phyloP scores from a whole-genome alignment of 2,888 invertebrate genomes.

The Athetis lepigone region DNA sequence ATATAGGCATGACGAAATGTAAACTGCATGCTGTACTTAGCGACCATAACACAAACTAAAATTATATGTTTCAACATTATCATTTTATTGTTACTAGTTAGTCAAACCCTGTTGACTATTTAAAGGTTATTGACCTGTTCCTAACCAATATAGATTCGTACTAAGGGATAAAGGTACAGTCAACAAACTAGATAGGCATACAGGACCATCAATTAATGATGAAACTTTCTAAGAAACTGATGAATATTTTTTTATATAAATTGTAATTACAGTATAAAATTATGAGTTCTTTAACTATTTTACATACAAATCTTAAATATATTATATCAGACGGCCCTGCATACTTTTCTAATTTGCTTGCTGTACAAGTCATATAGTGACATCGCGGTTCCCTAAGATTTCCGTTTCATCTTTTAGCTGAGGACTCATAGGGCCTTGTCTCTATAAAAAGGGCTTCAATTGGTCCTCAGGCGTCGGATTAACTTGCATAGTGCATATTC shows the following conservation, averaged over 20 bases:
- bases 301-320: too few species aligned
- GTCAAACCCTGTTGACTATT: background rate
- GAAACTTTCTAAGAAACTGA: too few species aligned
- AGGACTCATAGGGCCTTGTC: constrained; percentile 7
- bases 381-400: constrained; percentile 8
- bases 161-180: too few species aligned
- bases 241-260: too few species aligned
- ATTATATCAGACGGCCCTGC: too few species aligned
- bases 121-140: background rate
- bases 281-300: too few species aligned
- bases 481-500: constrained; percentile 61
- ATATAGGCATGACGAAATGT: constrained; percentile 9
- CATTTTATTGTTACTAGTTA: constrained; percentile 10
- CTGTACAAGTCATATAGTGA: too few species aligned
- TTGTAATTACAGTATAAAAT: too few species aligned
- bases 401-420: constrained; percentile 18
- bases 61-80: constrained; percentile 3
- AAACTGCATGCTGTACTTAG: constrained; percentile 14
- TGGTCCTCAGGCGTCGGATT: constrained; percentile 50
- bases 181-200: too few species aligned
- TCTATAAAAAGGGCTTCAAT: constrained; percentile 43
- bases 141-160: background rate
- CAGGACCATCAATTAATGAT: too few species aligned
- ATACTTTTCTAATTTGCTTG: too few species aligned
- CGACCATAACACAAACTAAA: constrained; percentile 7